Evolutionary conservation across 2,797 vertebrate species (phyloP), one percentile per base, ranked within the genome.

Genomic region (Acestrorhynchus altus): DNA sequence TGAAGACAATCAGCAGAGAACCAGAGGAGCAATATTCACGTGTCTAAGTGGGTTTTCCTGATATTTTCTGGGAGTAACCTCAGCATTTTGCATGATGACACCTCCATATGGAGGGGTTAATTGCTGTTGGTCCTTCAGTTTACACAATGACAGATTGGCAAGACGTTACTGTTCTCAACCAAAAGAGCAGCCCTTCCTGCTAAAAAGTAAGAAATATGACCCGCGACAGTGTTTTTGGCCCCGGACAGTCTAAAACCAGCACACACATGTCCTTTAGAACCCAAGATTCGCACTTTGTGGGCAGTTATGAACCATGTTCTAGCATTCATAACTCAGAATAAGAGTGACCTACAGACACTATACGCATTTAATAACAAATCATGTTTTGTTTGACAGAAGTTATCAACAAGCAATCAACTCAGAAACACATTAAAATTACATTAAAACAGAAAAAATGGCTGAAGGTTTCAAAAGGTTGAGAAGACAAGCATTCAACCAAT

Each of bases 81-180:
- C n/a, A 52, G 13, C 28, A 5, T 65, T 71, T 71, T 39, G 8
- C 59, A 12, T 20, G 4, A 0, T 28, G 59, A 74, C 65, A 72
- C 13, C 40, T n/a, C 49, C 59, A 24, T 66, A n/a, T 52, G 67
- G 8, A 39, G 2, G 20, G 67, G 67, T 72, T 80, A 59, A 80
- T 66, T 71, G 67, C 42, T 65, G 2, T 76, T 76, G 73, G 73
- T 80, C 75, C n/a, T n/a, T n/a, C n/a, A n/a, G 71, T 71, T 76
- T 71, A 39, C 72, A 65, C 46, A 74, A 56, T 28, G 31, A 52
- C n/a, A 56, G 52, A 68, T 5, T 47, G 42, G 52, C 26, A 11
- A 57, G 26, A 52, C 22, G 16, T 31, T 46, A 18, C 35, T 39
- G 31, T 6, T 2, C 31, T 35, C 31, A 59, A 42, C n/a, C 39